A percentile compares a stretch with the other conserved stretches of the same genome.
Evolutionary conservation across 2,797 vertebrate genomes (phyloP).

Genomic region (Rhynchonycteris naso): DNA sequence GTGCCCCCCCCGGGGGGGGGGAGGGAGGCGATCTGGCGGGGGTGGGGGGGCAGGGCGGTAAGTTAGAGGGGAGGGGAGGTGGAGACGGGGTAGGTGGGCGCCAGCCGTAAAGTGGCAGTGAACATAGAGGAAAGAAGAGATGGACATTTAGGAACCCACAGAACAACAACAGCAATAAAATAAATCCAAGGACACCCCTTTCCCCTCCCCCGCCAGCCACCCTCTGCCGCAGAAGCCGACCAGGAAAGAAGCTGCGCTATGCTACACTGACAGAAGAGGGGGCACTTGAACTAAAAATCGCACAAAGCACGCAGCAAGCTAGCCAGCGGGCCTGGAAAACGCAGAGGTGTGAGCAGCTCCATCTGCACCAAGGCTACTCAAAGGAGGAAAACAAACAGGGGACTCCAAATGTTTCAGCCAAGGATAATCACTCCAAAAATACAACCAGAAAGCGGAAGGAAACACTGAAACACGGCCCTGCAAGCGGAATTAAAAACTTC

Average conservation of each 20-base stretch:
- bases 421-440: neutral
- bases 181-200: neutral
- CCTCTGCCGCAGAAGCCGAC: neutral
- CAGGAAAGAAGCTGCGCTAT: neutral
- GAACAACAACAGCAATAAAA: neutral
- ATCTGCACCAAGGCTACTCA: neutral
- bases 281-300: slow-evolving; percentile 47
- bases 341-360: neutral
- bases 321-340: fast-evolving
- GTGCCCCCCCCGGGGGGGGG: fast-evolving
- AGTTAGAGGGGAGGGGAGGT: neutral
- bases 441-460: neutral
- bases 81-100: neutral
- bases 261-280: slow-evolving; percentile 50
- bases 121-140: too few species aligned
- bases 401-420: neutral
- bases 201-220: neutral
- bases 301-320: neutral
- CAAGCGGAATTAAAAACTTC: neutral
- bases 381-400: neutral
- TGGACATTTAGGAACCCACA: neutral
- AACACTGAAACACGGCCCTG: neutral
- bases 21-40: too few species aligned
- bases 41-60: too few species aligned
- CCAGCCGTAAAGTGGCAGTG: neutral